Evolutionary conservation across 2,888 invertebrate species (phyloP).

Genomic region (Megaustenia siamemsis): DNA sequence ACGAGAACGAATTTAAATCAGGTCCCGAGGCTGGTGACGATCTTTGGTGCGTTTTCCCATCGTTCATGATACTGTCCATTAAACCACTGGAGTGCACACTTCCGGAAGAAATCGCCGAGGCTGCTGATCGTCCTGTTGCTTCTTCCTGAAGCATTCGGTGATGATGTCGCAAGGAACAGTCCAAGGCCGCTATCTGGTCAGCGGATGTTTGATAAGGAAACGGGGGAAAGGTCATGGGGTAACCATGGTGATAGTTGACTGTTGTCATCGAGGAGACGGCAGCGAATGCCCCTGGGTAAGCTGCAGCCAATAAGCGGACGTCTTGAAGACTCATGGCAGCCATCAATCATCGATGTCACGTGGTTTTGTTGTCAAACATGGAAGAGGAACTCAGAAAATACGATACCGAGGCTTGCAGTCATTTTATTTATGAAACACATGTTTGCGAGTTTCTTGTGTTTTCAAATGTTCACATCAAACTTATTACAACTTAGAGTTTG

Average conservation of each 20-base stretch:
- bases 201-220: slow-evolving; percentile 45
- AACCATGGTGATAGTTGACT: slow-evolving; percentile 45
- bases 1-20: slow-evolving; percentile 30
- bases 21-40: slow-evolving; percentile 29
- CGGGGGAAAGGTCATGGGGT: slow-evolving; percentile 47
- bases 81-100: not conserved
- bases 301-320: slow-evolving; percentile 55
- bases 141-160: slow-evolving; percentile 52
- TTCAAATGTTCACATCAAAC: too few relatives aligned
- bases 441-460: too few relatives aligned
- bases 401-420: too few relatives aligned
- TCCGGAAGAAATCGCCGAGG: not conserved
- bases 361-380: too few relatives aligned
- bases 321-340: slow-evolving; percentile 48
- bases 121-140: not conserved
- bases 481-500: too few relatives aligned
- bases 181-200: slow-evolving; percentile 61
- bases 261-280: slow-evolving; percentile 50
- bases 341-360: too few relatives aligned
- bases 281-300: slow-evolving; percentile 53
- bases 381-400: too few relatives aligned
- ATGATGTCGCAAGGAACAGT: slow-evolving; percentile 57
- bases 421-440: too few relatives aligned
- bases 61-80: slow-evolving; percentile 37
- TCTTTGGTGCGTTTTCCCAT: slow-evolving; percentile 37